Conservation (phyloP, 2,888 invertebrate species). For the Rhamphomyia laevipes region DNA sequence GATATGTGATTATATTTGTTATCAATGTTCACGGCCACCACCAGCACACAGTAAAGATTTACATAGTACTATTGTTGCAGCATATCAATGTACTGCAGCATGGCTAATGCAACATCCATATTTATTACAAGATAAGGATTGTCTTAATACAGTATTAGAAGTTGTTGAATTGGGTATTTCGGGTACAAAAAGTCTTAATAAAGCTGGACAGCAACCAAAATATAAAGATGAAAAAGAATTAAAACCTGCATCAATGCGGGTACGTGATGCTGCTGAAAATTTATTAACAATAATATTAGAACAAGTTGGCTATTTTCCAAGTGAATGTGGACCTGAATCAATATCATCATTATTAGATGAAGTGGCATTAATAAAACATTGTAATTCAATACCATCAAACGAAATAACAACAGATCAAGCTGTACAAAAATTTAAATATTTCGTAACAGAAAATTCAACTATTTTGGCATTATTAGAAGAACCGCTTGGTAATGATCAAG, state of each 20-base stretch:
- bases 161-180: slow-evolving; percentile 96
- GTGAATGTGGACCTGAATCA: slow-evolving; percentile 72
- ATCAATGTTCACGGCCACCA: slow-evolving; percentile 89
- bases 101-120: slow-evolving; percentile 90
- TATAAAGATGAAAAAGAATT: slow-evolving; percentile 93
- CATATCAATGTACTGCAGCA: slow-evolving; percentile 80
- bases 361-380: slow-evolving; percentile 64
- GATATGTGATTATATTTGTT: slow-evolving; percentile 95
- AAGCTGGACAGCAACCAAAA: slow-evolving; percentile 78
- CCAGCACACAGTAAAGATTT: slow-evolving; percentile 87
- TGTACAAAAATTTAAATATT: slow-evolving; percentile 68
- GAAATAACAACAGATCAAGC: slow-evolving; percentile 41
- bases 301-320: slow-evolving; percentile 77
- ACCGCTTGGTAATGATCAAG: slow-evolving; percentile 83
- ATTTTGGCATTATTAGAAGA: slow-evolving; percentile 84
- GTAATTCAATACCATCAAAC: slow-evolving; percentile 46
- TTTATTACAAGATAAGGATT: slow-evolving; percentile 81
- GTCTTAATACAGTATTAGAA: slow-evolving; percentile 85
- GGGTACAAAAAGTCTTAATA: slow-evolving; percentile 79
- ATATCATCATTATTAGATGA: slow-evolving; percentile 83
- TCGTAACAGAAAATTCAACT: slow-evolving; percentile 81
- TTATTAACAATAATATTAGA: slow-evolving; percentile 82
- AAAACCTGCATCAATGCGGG: slow-evolving; percentile 95
- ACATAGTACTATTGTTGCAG: slow-evolving; percentile 87
- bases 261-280: slow-evolving; percentile 94